Base-by-base conservation (phyloP, 1,140 invertebrate genomes). In the Cydia strobilella region DNA sequence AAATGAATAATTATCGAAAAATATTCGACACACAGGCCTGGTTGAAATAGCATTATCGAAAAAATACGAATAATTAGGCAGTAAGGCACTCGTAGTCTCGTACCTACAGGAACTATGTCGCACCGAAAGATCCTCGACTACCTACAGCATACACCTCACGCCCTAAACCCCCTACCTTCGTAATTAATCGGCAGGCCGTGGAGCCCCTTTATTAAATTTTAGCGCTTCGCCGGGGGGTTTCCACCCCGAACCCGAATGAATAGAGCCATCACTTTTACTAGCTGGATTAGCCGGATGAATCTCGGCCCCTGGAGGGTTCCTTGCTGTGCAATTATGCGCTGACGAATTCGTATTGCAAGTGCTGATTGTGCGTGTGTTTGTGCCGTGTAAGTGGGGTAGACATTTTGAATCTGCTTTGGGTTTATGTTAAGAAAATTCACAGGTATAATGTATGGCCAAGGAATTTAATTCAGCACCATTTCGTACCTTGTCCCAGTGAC, bases 151-250 rank as follows among this genome's bases (percentile, higher is more conserved):
- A 51, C 25, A 12, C 31, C 76, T 75, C 80, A 82, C 83, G 82
- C 80, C 74, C 80, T 69, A 73, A 76, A 75, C 54, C 90, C 88
- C 89, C 86, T 86, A 77, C 80, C 84, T 85, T 85, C 89, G 90
- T 92, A 90, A 92, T 92, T 90, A 92, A 92, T 91, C 84, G 89
- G 82, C 81, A 85, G 86, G 82, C 86, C 86, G 79, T 82, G 79
- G 84, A 85, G 75, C 83, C 77, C 79, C 86, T 92, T 92, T 92
- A 92, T 92, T 92, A 92, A 92, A 92, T 92, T 92, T 90, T 90
- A 89, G 89, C 90, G 90, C 89, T 85, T 85, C 74, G 75, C 79
- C 75, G 76, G 82, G 72, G 69, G 76, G 75, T 69, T 79, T 62
- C 79, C 77, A 77, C 35, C 71, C 76, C 48, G 76, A 74, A 59